Evolutionary conservation across 2,113 vertebrate genomes (phyloP).

Genomic region (Myrmecobius fasciatus): DNA sequence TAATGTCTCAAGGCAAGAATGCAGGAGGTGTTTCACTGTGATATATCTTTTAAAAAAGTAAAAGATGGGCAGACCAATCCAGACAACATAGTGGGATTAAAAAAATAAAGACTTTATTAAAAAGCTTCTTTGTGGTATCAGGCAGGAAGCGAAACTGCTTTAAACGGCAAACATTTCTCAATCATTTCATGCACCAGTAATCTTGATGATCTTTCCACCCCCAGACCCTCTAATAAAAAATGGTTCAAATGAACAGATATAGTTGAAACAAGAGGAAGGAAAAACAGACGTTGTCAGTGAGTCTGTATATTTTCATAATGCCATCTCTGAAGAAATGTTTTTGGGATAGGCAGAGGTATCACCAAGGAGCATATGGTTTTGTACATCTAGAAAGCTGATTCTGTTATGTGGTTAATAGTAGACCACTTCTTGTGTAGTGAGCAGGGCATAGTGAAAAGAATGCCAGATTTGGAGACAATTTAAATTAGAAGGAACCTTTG

Average conservation of each 20-base stretch:
- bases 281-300: slow-evolving; percentile 62
- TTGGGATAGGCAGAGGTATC: accelerated
- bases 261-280: slow-evolving; percentile 57
- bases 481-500: background rate
- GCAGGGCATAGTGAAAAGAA: background rate
- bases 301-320: slow-evolving; percentile 48
- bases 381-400: background rate
- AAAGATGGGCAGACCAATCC: slow-evolving; percentile 67
- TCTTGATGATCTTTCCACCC: slow-evolving; percentile 76
- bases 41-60: slow-evolving; percentile 53
- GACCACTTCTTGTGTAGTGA: background rate
- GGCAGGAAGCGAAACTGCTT: slow-evolving; percentile 86
- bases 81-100: slow-evolving; percentile 48
- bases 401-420: background rate
- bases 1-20: slow-evolving; percentile 17
- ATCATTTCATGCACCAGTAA: slow-evolving; percentile 83
- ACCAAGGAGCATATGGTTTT: accelerated
- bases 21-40: slow-evolving; percentile 27
- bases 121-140: slow-evolving; percentile 84
- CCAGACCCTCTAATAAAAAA: slow-evolving; percentile 52
- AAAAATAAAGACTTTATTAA: slow-evolving; percentile 80
- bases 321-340: slow-evolving; percentile 6
- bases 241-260: slow-evolving; percentile 74
- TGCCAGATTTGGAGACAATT: background rate
- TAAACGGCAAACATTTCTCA: slow-evolving; percentile 87